Percentiles rank a stretch among this genome's conserved stretches.
Evolutionary conservation across 2,797 vertebrate genomes (phyloP).

Genomic region (Sternotherus odoratus): DNA sequence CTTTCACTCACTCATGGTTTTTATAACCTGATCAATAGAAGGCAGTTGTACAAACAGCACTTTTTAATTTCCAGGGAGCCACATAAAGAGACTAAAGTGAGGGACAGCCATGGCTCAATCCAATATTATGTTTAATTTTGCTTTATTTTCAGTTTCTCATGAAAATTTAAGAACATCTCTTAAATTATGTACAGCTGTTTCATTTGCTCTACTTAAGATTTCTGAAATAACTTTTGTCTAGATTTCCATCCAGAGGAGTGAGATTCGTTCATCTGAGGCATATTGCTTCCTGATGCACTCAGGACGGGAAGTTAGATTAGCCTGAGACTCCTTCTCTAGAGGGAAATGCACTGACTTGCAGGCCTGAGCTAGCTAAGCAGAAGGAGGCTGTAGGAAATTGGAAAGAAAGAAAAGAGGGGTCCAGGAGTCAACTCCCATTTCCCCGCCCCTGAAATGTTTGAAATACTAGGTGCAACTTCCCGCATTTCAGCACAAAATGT

Average conservation of each 20-base stretch:
- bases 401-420: not conserved
- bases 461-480: not conserved
- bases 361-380: not conserved
- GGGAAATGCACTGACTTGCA: too few relatives aligned
- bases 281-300: not conserved
- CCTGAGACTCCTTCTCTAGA: too few relatives aligned
- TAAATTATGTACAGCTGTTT: not conserved
- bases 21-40: conserved; percentile 24
- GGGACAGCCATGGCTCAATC: not conserved
- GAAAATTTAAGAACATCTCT: conserved; percentile 22
- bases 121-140: not conserved
- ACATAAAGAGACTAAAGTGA: not conserved
- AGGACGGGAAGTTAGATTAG: too few relatives aligned
- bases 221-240: not conserved
- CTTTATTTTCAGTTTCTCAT: conserved; percentile 25
- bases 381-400: not conserved
- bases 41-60: conserved; percentile 28
- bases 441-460: not conserved
- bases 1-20: conserved; percentile 1
- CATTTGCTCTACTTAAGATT: not conserved
- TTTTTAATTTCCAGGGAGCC: conserved; percentile 45
- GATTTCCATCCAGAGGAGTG: not conserved
- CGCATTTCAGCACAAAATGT: not conserved
- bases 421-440: too few relatives aligned
- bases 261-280: not conserved